Evolutionary conservation across 2,797 vertebrate genomes (phyloP), one percentile per base, ranked within the genome.

Genomic region (Babyrousa celebensis): DNA sequence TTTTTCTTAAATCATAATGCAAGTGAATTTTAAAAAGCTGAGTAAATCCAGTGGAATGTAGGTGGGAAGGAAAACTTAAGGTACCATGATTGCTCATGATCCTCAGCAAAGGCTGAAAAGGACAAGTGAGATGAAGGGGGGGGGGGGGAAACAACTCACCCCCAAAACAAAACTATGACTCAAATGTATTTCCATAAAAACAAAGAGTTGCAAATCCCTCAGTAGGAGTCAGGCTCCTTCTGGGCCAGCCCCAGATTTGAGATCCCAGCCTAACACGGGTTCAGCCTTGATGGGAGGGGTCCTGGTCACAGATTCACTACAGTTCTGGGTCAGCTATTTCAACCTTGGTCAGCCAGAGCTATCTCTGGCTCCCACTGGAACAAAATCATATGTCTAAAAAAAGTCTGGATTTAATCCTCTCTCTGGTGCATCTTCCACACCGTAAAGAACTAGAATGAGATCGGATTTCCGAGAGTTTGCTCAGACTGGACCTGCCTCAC

Each of bases 11-110:
- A 48, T 62, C 48, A 70, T 29, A 83, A 56, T 77, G 5, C 36
- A 85, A 62, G 23, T 60, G 58, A 78, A 56, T 71, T 88, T 91
- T 0, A n/a, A 70, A 87, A 85, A 92, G 14, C 54, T 80, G 72
- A 67, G 71, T 77, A 82, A 90, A 48, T 71, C 27, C 65, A 17
- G 15, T 40, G 0, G 80, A n/a, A 70, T 82, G 65, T 43, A 86
- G 12, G 14, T 93, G 15, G 10, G 85, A 75, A 68, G 17, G 74
- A 67, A 74, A 54, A 52, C 65, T 43, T 54, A 17, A 11, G 14
- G 3, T 43, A 12, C 40, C 4, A 12, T 56, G 32, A 25, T 86
- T 7, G 2, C 36, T 1, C 20, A 1, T 89, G 40, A 16, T 67
- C 17, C 17, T 15, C 4, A 54, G 68, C 56, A 72, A 68, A 88